Percentiles rank a stretch among this genome's conserved stretches.
phyloP scores from a whole-genome alignment of 1,140 invertebrate genomes.

The Neotoxoptera formosana region DNA sequence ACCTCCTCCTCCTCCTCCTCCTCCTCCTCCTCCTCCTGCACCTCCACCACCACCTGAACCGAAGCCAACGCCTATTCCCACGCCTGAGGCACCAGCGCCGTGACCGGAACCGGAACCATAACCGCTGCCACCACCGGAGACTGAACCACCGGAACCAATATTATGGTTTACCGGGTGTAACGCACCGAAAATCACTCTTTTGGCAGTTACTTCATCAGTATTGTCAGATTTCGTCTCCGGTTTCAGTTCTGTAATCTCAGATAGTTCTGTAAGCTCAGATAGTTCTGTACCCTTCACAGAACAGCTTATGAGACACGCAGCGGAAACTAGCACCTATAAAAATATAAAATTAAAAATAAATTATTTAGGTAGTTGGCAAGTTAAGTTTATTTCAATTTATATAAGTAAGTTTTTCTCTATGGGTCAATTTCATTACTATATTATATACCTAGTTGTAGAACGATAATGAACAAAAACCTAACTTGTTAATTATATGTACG shows the following conservation, averaged over 20 bases:
- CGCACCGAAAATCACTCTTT: conserved; percentile 19
- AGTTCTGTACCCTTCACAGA: not conserved
- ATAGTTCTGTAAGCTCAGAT: not conserved
- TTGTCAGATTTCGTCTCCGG: not conserved
- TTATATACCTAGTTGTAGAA: not conserved
- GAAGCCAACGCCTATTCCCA: not conserved
- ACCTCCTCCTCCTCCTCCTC: not conserved
- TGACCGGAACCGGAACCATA: conserved; percentile 62
- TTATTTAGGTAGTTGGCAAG: not conserved
- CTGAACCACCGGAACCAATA: not conserved
- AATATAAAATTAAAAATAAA: not conserved
- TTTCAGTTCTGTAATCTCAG: not conserved
- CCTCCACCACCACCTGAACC: not conserved
- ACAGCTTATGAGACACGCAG: not conserved
- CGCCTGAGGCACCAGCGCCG: conserved; percentile 61
- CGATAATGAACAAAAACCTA: not conserved
- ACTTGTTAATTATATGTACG: not conserved
- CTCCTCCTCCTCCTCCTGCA: not conserved
- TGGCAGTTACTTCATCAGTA: not conserved
- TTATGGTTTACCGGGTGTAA: not conserved
- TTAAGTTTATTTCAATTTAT: not conserved
- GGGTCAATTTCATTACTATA: not conserved
- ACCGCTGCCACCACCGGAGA: not conserved
- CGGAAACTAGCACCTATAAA: not conserved
- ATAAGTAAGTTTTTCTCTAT: not conserved